Percentiles rank a stretch among this genome's conserved stretches.
Evolutionary conservation across 1,140 invertebrate genomes (phyloP).

Genomic region (Panagrolaimus sp.): DNA sequence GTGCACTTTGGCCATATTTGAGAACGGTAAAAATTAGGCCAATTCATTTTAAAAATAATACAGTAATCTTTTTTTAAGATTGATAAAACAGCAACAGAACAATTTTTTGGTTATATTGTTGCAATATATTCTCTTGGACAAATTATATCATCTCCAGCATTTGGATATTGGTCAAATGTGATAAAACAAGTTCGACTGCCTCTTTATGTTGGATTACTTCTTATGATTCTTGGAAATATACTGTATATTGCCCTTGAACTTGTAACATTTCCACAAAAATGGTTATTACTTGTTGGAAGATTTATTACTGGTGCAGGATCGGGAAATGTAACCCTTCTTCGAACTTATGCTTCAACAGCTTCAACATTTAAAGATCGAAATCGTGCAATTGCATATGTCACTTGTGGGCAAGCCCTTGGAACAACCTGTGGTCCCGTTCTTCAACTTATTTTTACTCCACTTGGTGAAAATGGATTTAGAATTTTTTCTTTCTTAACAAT

Average conservation of each 20-base stretch:
- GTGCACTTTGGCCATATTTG: not conserved
- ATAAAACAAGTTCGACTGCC: constrained; percentile 7
- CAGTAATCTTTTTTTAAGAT: not conserved
- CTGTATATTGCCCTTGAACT: constrained; percentile 10
- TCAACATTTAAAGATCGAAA: constrained; percentile 7
- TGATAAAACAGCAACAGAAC: not conserved
- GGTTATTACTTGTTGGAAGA: constrained; percentile 8
- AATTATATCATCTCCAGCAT: constrained; percentile 13
- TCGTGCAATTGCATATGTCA: not conserved
- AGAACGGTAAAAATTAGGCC: no score
- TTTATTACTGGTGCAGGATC: constrained; percentile 4
- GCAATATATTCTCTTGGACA: not conserved
- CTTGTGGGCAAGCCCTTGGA: constrained; percentile 6
- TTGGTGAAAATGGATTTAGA: not conserved
- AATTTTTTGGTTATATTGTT: constrained; percentile 10
- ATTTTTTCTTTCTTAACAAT: not conserved
- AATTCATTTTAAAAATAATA: no score
- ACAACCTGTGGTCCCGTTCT: not conserved
- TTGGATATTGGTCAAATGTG: constrained; percentile 19
- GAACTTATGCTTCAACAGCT: constrained; percentile 16
- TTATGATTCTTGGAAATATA: constrained; percentile 25
- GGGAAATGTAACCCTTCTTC: constrained; percentile 13
- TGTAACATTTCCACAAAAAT: not conserved
- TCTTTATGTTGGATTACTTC: constrained; percentile 3
- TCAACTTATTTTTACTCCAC: constrained; percentile 3